Percentiles rank a stretch among this genome's conserved stretches.
phyloP scores from a whole-genome alignment of 2,888 invertebrate species.

The Lydus trimaculatus region DNA sequence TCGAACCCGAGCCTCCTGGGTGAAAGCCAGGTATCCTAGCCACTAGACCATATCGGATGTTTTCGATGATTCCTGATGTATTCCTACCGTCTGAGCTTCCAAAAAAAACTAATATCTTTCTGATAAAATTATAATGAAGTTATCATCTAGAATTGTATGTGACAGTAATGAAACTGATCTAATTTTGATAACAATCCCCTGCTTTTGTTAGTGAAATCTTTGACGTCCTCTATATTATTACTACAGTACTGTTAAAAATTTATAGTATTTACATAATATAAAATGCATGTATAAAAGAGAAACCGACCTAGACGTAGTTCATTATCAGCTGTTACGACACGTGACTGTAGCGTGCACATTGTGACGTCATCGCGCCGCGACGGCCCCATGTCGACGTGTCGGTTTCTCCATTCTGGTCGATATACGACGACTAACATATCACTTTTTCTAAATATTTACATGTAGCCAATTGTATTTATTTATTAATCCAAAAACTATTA shows the following conservation, averaged over 20 bases:
- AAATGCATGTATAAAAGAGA: constrained; percentile 17
- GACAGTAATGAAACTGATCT: no score
- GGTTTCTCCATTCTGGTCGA: constrained; percentile 37
- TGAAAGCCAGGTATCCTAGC: constrained; percentile 69
- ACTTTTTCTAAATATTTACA: not conserved
- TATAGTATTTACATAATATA: not conserved
- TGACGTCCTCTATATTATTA: no score
- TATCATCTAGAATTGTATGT: no score
- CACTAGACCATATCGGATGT: constrained; percentile 67
- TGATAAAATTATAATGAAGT: no score
- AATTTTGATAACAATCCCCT: no score
- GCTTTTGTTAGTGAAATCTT: no score
- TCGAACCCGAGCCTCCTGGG: constrained; percentile 69
- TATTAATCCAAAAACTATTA: not conserved
- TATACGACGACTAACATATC: constrained; percentile 14
- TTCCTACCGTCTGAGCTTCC: no score
- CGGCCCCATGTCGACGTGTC: constrained; percentile 37
- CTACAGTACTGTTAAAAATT: no score
- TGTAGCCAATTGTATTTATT: not conserved
- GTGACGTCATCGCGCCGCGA: constrained; percentile 42
- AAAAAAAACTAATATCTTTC: no score
- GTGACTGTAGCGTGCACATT: constrained; percentile 37
- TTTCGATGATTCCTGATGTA: not conserved
- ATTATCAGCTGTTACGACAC: constrained; percentile 40
- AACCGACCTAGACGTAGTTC: constrained; percentile 25